phyloP scores from a whole-genome alignment of 2,797 vertebrate species.

The Lithobates pipiens region DNA sequence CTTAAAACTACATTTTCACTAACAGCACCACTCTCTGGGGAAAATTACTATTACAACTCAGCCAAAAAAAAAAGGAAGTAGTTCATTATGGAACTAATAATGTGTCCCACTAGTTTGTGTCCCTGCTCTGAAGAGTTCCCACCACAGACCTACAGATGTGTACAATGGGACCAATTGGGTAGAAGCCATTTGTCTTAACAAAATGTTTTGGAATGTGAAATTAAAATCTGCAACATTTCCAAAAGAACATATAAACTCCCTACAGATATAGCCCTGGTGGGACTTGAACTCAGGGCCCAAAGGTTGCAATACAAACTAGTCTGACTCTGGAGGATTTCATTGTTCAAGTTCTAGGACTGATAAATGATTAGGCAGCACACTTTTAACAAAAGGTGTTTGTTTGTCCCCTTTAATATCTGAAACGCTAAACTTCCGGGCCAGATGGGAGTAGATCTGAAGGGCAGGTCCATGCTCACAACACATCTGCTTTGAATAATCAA shows the following conservation, averaged over 20 bases:
- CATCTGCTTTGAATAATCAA: constrained; percentile 65
- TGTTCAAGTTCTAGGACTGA: background rate
- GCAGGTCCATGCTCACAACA: constrained; percentile 47
- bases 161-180: background rate
- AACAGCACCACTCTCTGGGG: too few relatives aligned
- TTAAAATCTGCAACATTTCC: background rate
- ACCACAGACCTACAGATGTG: background rate
- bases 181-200: background rate
- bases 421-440: constrained; percentile 17
- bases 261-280: background rate
- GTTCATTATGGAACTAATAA: too few relatives aligned
- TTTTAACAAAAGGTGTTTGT: background rate
- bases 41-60: too few relatives aligned
- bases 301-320: too few relatives aligned
- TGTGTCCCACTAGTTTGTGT: too few relatives aligned
- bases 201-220: background rate
- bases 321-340: background rate
- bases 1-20: too few relatives aligned
- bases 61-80: too few relatives aligned
- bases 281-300: background rate
- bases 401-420: constrained; percentile 50
- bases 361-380: background rate
- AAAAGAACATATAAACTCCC: background rate
- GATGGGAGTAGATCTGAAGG: constrained; percentile 44
- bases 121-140: too few relatives aligned